These are phyloP conservation scores for Lamellibrachia satsuma DNA, from an alignment of 2,888 invertebrate species.

Conservation along the genomic window DNA sequence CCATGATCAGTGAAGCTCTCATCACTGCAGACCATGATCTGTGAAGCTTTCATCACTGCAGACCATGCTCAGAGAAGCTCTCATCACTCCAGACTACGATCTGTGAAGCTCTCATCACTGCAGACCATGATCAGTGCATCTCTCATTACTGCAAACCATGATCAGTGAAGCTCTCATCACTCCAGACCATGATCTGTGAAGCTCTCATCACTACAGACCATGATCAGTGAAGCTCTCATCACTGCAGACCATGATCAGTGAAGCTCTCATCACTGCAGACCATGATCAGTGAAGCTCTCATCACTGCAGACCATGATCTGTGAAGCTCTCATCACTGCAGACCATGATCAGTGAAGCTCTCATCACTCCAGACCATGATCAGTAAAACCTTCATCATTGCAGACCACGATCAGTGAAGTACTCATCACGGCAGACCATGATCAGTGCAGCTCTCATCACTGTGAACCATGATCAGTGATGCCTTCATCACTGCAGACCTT, in stretches of 20 bases:
- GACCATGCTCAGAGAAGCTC: too few species aligned
- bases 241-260: not conserved
- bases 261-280: not conserved
- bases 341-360: too few species aligned
- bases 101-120: not conserved
- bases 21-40: too few species aligned
- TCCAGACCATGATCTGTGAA: not conserved
- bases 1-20: too few species aligned
- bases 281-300: not conserved
- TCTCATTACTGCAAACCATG: not conserved
- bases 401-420: not conserved
- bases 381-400: too few species aligned
- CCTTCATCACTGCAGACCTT: not conserved
- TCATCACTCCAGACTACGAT: too few species aligned
- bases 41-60: too few species aligned
- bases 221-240: not conserved
- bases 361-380: too few species aligned
- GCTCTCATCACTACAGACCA: not conserved
- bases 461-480: not conserved
- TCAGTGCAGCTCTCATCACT: not conserved
- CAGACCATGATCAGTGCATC: not conserved
- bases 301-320: not conserved
- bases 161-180: not conserved
- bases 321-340: not conserved
- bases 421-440: too few species aligned